Conservation (phyloP, 2,797 vertebrate species). For the Aldrovandia affinis region DNA sequence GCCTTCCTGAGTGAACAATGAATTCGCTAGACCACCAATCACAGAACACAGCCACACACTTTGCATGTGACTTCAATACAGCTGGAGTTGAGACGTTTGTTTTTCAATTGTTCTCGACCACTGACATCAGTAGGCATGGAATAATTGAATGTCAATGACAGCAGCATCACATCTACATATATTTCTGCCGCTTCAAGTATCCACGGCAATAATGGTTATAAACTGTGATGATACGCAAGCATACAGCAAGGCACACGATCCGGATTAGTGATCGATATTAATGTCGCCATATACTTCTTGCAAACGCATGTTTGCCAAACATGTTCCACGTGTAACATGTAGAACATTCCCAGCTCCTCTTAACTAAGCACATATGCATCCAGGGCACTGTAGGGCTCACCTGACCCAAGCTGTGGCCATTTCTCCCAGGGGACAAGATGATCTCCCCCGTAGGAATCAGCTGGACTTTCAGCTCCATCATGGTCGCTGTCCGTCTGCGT, state of each 20-base stretch:
- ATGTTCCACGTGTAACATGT: background rate
- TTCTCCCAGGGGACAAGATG: constrained; percentile 14
- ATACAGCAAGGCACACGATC: background rate
- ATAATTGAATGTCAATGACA: background rate
- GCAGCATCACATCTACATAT: background rate
- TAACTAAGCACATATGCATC: background rate
- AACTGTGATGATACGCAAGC: background rate
- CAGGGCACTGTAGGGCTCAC: background rate
- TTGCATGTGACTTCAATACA: background rate
- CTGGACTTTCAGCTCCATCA: constrained; percentile 31
- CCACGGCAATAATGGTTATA: background rate
- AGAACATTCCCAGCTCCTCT: background rate
- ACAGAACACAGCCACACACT: background rate
- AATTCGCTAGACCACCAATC: background rate
- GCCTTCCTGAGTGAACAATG: background rate
- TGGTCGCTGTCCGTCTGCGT: constrained; percentile 6
- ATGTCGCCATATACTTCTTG: background rate
- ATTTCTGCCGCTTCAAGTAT: background rate
- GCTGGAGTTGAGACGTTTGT: background rate
- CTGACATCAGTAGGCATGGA: background rate
- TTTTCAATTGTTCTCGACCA: background rate
- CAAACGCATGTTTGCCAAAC: background rate
- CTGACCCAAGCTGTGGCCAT: constrained; percentile 10
- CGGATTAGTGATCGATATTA: background rate
- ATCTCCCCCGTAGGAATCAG: constrained; percentile 25